Evolutionary conservation across 2,888 invertebrate genomes (phyloP).

Genomic region (Pseudococcus longispinus): DNA sequence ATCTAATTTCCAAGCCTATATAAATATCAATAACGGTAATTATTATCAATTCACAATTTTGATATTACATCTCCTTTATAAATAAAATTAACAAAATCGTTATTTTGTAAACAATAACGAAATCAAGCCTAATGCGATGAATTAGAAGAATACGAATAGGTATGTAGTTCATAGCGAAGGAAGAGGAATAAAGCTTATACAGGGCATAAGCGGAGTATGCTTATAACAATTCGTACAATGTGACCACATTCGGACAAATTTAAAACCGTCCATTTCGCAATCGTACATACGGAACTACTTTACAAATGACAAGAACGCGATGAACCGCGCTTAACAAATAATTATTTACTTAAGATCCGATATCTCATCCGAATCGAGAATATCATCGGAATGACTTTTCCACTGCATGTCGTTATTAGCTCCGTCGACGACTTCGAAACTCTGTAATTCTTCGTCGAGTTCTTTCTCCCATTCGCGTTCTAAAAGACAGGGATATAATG

Average conservation of each 20-base stretch:
- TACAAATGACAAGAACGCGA: constrained; percentile 21
- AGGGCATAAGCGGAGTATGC: background rate
- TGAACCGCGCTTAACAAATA: background rate
- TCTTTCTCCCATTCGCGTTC: constrained; percentile 96
- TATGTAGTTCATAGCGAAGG: constrained; percentile 16
- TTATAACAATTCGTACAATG: constrained; percentile 2
- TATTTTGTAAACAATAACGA: background rate
- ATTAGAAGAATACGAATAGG: background rate
- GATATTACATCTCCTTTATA: constrained; percentile 21
- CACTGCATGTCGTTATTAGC: constrained; percentile 43
- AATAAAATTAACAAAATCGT: background rate
- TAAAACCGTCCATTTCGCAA: background rate
- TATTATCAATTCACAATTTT: constrained; percentile 45
- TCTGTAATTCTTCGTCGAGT: constrained; percentile 91
- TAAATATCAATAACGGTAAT: constrained; percentile 40
- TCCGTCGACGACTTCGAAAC: constrained; percentile 83
- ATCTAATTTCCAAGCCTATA: constrained; percentile 30
- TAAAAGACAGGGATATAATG: constrained; percentile 62
- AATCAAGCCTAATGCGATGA: constrained; percentile 18
- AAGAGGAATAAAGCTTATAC: constrained; percentile 22
- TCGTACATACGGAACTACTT: constrained; percentile 21
- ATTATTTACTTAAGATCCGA: constrained; percentile 50
- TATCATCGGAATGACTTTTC: constrained; percentile 48
- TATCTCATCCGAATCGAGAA: constrained; percentile 36
- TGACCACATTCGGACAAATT: background rate